Conservation (phyloP, 2,888 invertebrate species). For the Cheilosia variabilis region DNA sequence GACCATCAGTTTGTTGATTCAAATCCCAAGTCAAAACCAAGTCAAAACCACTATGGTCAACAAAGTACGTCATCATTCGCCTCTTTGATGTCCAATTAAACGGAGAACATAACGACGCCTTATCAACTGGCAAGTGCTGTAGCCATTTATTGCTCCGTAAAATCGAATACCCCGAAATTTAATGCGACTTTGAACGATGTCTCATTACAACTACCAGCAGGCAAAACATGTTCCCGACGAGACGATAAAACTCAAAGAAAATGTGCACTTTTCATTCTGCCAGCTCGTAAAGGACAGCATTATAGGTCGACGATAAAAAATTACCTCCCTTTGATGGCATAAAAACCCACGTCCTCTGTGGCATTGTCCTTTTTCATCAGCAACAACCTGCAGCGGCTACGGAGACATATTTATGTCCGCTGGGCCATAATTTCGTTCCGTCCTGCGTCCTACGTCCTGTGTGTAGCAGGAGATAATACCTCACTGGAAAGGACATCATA, state of each 20-base stretch:
- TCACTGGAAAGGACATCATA: constrained; percentile 39
- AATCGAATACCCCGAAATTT: constrained; percentile 6
- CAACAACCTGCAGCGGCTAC: constrained; percentile 54
- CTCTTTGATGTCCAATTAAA: neutral
- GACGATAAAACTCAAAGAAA: constrained; percentile 34
- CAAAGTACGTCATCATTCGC: neutral
- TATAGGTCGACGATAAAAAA: constrained; percentile 25
- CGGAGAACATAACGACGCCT: neutral
- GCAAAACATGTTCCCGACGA: constrained; percentile 1
- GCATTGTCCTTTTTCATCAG: constrained; percentile 33
- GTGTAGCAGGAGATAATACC: constrained; percentile 56
- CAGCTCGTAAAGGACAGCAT: constrained; percentile 13
- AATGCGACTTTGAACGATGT: constrained; percentile 5
- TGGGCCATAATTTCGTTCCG: constrained; percentile 65
- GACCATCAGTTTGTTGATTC: too few relatives aligned
- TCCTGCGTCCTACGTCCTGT: constrained; percentile 18
- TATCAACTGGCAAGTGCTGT: neutral
- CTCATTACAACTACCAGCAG: constrained; percentile 1
- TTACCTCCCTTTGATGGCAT: constrained; percentile 18
- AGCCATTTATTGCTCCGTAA: neutral
- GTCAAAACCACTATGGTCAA: neutral
- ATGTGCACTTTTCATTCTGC: neutral
- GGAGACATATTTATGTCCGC: constrained; percentile 72
- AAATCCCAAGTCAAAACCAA: too few relatives aligned
- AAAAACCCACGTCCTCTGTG: constrained; percentile 13